Conservation (phyloP, 2,113 vertebrate genomes). For the Cyanocitta stelleri region DNA sequence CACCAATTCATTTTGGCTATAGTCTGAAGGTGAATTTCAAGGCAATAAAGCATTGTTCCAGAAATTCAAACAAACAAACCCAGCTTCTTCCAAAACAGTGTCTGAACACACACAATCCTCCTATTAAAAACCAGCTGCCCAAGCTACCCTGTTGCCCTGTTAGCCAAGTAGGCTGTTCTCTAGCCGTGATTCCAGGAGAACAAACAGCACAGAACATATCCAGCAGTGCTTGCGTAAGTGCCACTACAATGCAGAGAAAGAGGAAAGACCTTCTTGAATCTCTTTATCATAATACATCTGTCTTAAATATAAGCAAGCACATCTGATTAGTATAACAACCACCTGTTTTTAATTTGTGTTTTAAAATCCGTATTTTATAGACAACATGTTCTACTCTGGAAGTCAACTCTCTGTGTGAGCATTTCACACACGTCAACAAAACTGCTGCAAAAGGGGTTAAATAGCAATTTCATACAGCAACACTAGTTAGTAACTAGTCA, state of each 20-base stretch:
- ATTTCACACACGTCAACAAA: neutral
- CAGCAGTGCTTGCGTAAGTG: rapidly evolving
- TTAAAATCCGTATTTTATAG: neutral
- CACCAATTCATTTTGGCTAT: neutral
- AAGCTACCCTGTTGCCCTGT: neutral
- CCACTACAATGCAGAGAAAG: neutral
- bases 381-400: neutral
- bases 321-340: neutral
- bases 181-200: neutral
- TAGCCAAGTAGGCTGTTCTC: neutral
- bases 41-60: neutral
- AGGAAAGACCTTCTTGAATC: neutral
- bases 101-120: neutral
- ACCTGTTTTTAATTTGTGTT: neutral
- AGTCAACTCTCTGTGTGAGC: neutral
- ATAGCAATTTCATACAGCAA: neutral
- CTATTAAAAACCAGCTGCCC: neutral
- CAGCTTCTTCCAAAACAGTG: neutral
- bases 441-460: neutral
- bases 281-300: neutral
- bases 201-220: neutral
- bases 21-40: neutral
- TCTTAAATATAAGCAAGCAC: neutral
- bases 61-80: neutral
- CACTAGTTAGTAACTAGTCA: neutral